Evolutionary conservation across 2,797 vertebrate species (phyloP).

Genomic region (Enteromius unitaeniatus): DNA sequence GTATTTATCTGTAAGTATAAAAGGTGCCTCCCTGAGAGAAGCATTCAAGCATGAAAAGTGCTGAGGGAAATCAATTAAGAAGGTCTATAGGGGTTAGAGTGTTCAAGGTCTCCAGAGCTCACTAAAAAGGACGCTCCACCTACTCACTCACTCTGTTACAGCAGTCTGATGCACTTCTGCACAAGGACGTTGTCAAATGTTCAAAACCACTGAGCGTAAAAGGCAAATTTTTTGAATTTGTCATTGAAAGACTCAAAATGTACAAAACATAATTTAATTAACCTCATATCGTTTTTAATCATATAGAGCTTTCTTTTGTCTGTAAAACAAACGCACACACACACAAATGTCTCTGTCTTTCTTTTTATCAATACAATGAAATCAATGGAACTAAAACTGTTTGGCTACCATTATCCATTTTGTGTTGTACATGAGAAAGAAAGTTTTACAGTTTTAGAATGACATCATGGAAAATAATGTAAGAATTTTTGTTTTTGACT

Average conservation of each 20-base stretch:
- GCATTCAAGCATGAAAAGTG: constrained; percentile 48
- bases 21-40: background rate
- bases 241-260: background rate
- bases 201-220: background rate
- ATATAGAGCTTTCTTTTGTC: background rate
- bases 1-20: constrained; percentile 30
- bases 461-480: background rate
- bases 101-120: constrained; percentile 26
- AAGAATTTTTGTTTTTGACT: background rate
- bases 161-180: background rate
- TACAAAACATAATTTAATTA: background rate
- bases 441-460: background rate
- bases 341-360: background rate
- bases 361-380: background rate
- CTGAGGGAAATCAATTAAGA: constrained; percentile 52
- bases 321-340: background rate
- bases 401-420: background rate
- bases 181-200: background rate
- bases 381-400: background rate
- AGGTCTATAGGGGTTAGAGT: constrained; percentile 17
- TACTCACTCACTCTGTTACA: background rate
- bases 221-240: background rate
- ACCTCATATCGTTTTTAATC: background rate
- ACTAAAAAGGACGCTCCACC: background rate
- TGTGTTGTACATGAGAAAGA: background rate